phyloP scores from a whole-genome alignment of 2,888 invertebrate genomes.

The Prosapia bicincta region DNA sequence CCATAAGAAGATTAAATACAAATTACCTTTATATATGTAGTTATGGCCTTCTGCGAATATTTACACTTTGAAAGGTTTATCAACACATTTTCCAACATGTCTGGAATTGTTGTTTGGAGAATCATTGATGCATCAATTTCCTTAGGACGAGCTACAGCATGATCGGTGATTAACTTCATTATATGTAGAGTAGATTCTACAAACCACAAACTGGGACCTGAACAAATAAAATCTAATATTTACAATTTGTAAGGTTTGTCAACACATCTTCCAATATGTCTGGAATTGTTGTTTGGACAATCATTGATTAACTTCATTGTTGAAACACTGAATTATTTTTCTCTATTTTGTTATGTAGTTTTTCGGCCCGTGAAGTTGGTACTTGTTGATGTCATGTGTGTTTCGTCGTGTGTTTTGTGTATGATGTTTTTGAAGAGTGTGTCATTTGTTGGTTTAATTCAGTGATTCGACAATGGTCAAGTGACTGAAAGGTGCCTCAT shows the following conservation, averaged over 20 bases:
- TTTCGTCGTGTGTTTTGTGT: too few species aligned
- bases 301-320: too few species aligned
- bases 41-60: background rate
- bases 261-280: background rate
- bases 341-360: too few species aligned
- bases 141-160: background rate
- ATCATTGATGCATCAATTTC: background rate
- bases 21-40: background rate
- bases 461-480: too few species aligned
- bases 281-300: background rate
- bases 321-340: too few species aligned
- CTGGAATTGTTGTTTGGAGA: background rate
- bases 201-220: constrained; percentile 16
- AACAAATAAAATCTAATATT: background rate
- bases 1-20: too few species aligned
- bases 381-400: too few species aligned
- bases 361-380: too few species aligned
- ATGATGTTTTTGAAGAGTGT: too few species aligned
- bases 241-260: background rate
- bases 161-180: constrained; percentile 12
- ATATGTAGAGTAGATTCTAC: constrained; percentile 12
- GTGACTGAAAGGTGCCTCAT: too few species aligned
- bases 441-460: too few species aligned
- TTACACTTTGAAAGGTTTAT: background rate
- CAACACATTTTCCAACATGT: background rate